Percentiles rank a stretch among this genome's conserved stretches.
These are phyloP conservation scores for Herpetotheres cachinnans DNA, from an alignment of 2,113 vertebrate species.

Conservation along the genomic window DNA sequence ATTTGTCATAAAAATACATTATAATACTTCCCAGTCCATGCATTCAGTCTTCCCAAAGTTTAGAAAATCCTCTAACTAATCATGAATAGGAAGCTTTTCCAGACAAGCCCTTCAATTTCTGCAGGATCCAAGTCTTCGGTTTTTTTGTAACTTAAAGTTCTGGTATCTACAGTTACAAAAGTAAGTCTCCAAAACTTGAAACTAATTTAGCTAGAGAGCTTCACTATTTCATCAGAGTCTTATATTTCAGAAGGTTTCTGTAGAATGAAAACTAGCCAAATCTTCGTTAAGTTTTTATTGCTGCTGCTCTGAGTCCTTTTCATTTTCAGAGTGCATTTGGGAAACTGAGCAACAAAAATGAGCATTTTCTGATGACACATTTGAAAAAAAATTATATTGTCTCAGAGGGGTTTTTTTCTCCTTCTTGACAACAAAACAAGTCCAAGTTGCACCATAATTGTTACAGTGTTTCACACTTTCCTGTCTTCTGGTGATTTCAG, in stretches of 20 bases:
- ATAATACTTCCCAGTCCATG: background rate
- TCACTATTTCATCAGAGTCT: background rate
- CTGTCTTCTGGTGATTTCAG: background rate
- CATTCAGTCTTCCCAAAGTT: background rate
- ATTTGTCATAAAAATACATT: background rate
- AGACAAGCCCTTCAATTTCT: background rate
- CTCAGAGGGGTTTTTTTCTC: background rate
- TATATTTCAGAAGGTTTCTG: background rate
- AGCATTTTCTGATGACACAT: background rate
- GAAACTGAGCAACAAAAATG: background rate
- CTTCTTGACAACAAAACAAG: background rate
- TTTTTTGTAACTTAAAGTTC: background rate
- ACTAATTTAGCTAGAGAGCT: background rate
- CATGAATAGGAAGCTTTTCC: background rate
- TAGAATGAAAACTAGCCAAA: background rate
- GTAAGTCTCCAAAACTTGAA: background rate
- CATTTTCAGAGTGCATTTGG: background rate
- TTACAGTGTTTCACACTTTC: background rate
- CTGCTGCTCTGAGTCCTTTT: background rate
- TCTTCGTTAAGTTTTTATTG: background rate
- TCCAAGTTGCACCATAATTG: background rate
- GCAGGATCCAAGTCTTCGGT: background rate
- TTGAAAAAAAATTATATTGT: background rate
- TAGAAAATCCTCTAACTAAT: background rate
- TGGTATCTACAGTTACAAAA: background rate